These are phyloP conservation scores for Apostichopus japonicus DNA, from an alignment of 35 echinoderm and acorn worm genomes.

Conservation along the genomic window DNA sequence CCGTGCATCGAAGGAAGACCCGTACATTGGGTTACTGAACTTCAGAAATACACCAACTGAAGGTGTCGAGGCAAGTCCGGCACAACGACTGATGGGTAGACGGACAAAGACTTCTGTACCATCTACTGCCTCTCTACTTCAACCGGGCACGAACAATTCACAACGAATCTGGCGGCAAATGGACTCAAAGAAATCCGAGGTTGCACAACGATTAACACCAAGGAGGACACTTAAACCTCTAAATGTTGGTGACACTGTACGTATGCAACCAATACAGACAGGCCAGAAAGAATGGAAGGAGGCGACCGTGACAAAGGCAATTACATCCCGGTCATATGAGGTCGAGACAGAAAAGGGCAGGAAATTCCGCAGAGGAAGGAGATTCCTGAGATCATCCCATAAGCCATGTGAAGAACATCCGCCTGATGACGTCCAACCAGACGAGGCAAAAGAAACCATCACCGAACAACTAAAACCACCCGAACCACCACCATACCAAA, in stretches of 20 bases:
- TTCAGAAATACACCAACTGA: too few relatives aligned
- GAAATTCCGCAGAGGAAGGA: not conserved
- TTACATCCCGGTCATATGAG: not conserved
- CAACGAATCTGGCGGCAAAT: too few relatives aligned
- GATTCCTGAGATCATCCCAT: not conserved
- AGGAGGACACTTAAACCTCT: not conserved
- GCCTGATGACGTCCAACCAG: not conserved
- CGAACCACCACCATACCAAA: too few relatives aligned
- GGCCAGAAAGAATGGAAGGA: not conserved
- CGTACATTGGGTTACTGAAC: not conserved
- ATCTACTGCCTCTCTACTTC: too few relatives aligned
- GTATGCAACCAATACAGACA: not conserved
- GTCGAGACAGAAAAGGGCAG: not conserved
- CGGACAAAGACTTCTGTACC: too few relatives aligned
- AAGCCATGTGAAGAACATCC: not conserved
- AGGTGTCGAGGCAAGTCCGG: too few relatives aligned
- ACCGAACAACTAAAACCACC: not conserved
- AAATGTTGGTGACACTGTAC: not conserved
- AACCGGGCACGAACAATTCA: too few relatives aligned
- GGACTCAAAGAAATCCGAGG: too few relatives aligned
- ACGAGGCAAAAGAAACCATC: not conserved
- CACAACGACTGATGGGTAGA: too few relatives aligned
- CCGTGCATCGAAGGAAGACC: constrained; percentile 8
- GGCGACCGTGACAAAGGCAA: not conserved
- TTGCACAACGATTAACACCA: not conserved